These are phyloP conservation scores for Ephialtes manifestator DNA, from an alignment of 2,888 invertebrate genomes.

Conservation along the genomic window DNA sequence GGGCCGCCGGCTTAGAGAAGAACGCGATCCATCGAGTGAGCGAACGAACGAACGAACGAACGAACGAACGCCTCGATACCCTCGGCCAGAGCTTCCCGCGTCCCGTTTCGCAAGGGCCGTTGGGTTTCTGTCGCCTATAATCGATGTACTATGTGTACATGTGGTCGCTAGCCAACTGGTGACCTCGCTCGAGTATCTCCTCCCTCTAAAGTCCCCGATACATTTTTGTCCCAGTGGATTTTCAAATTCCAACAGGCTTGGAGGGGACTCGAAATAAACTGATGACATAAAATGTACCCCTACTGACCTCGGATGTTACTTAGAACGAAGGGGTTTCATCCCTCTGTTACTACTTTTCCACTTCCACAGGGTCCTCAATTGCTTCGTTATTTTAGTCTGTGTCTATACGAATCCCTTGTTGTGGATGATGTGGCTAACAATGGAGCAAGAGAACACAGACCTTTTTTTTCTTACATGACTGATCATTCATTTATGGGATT, in stretches of 20 bases:
- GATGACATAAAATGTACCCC: not conserved
- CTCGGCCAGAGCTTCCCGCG: slow-evolving; percentile 33
- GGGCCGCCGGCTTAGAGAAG: slow-evolving; percentile 57
- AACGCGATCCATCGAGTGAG: slow-evolving; percentile 47
- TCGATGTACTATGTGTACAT: slow-evolving; percentile 38
- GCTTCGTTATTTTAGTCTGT: not conserved
- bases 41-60: slow-evolving; percentile 37
- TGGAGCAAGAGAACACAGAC: too few species aligned
- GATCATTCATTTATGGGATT: too few species aligned
- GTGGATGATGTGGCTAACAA: too few species aligned
- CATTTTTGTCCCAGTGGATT: not conserved
- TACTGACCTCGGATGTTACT: slow-evolving; percentile 38
- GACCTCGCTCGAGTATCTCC: slow-evolving; percentile 41
- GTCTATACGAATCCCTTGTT: not conserved
- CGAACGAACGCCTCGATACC: slow-evolving; percentile 58
- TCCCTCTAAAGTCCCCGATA: slow-evolving; percentile 4
- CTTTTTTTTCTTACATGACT: too few species aligned
- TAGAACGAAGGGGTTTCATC: not conserved
- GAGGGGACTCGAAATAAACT: slow-evolving; percentile 52
- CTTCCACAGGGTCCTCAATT: not conserved
- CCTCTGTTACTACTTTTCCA: not conserved
- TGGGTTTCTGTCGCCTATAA: slow-evolving; percentile 45
- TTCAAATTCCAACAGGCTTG: slow-evolving; percentile 5
- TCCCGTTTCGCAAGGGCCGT: slow-evolving; percentile 18
- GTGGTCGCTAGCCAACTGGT: slow-evolving; percentile 20